Evolutionary conservation across 2,113 vertebrate species (phyloP).

Genomic region (Felis catus): F.catus_Fca126_mat1.0 CM031415.1:88074001-88074500

Average conservation of each 20-base stretch:
- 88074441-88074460: neutral
- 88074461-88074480: neutral
- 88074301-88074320: no score
- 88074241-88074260: no score
- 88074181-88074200: no score
- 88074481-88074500: neutral
- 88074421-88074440: neutral
- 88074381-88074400: neutral
- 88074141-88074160: neutral
- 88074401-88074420: neutral
- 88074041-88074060: neutral
- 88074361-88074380: no score
- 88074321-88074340: no score
- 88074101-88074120: neutral
- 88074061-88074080: neutral
- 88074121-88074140: neutral
- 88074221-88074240: no score
- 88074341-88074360: no score
- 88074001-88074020: constrained; percentile 29
- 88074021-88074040: constrained; percentile 18
- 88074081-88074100: neutral
- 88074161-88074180: neutral
- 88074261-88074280: no score
- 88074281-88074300: no score
- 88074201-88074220: no score